A percentile compares a stretch with the other conserved stretches of the same genome.
Conservation (phyloP, 2,888 invertebrate species). For the Scrobipalpa atriplicella region DNA sequence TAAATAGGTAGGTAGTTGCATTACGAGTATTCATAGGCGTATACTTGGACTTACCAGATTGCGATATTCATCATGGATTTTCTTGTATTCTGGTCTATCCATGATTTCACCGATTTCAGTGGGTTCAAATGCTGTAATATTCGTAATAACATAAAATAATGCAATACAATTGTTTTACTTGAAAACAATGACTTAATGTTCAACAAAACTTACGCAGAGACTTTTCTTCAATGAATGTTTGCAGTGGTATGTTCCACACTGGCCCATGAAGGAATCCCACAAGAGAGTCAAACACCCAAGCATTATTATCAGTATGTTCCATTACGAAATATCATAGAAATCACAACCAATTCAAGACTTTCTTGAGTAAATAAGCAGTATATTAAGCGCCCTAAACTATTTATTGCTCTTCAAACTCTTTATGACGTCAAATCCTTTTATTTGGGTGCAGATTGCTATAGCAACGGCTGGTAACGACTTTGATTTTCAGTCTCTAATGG, state of each 20-base stretch:
- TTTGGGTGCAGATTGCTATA: conserved; percentile 35
- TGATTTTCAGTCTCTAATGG: conserved; percentile 13
- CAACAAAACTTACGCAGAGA: conserved; percentile 88
- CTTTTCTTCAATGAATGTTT: conserved; percentile 96
- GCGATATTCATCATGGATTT: conserved; percentile 93
- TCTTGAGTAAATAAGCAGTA: background rate
- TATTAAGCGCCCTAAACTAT: background rate
- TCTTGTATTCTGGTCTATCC: conserved; percentile 89
- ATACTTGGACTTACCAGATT: conserved; percentile 85
- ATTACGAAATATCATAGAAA: conserved; percentile 40
- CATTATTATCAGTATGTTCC: conserved; percentile 84
- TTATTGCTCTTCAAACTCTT: conserved; percentile 3
- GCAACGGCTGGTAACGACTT: conserved; percentile 27
- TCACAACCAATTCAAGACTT: background rate
- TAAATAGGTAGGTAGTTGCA: background rate
- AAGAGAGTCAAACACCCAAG: conserved; percentile 96
- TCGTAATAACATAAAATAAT: background rate
- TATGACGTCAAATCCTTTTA: conserved; percentile 40
- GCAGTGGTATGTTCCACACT: conserved; percentile 95
- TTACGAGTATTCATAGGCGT: too few species aligned
- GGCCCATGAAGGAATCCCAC: conserved; percentile 96
- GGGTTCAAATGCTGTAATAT: conserved; percentile 91
- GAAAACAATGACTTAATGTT: background rate
- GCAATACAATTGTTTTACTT: background rate
- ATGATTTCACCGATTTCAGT: conserved; percentile 83